These are phyloP conservation scores for Numenius phaeopus DNA, from an alignment of 2,797 vertebrate species.

Conservation along the genomic window DNA sequence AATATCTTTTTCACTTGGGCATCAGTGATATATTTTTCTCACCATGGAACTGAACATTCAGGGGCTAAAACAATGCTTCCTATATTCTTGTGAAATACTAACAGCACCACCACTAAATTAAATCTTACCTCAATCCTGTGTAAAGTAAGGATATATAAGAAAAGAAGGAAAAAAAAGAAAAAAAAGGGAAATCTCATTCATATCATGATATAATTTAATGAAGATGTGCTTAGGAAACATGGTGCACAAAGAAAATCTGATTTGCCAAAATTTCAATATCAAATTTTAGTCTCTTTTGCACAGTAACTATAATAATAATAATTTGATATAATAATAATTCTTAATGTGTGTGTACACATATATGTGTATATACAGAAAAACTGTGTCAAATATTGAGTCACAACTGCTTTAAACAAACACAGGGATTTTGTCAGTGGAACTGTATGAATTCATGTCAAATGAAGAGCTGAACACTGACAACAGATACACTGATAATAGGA, in stretches of 20 bases:
- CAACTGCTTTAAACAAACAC: not conserved
- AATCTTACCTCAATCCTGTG: not conserved
- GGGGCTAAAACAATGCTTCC: not conserved
- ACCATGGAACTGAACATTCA: not conserved
- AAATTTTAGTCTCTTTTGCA: not conserved
- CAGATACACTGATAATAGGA: not conserved
- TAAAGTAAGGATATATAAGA: not conserved
- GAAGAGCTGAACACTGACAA: not conserved
- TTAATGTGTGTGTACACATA: not conserved
- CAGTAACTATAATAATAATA: not conserved
- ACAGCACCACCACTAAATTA: not conserved
- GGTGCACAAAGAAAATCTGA: not conserved
- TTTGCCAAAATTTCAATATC: not conserved
- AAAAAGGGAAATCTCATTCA: not conserved
- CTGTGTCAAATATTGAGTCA: not conserved
- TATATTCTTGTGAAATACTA: conserved; percentile 10
- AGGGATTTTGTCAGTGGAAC: not conserved
- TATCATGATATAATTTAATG: not conserved
- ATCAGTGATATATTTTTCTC: not conserved
- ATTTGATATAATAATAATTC: not conserved
- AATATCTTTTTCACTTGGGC: not conserved
- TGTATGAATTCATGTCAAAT: not conserved
- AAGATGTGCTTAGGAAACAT: not conserved
- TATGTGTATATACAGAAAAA: not conserved
- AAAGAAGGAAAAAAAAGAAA: not conserved